Percentiles rank a stretch among this genome's conserved stretches.
phyloP scores from a whole-genome alignment of 2,888 invertebrate species.

The Melikaiella ostensackeni region DNA sequence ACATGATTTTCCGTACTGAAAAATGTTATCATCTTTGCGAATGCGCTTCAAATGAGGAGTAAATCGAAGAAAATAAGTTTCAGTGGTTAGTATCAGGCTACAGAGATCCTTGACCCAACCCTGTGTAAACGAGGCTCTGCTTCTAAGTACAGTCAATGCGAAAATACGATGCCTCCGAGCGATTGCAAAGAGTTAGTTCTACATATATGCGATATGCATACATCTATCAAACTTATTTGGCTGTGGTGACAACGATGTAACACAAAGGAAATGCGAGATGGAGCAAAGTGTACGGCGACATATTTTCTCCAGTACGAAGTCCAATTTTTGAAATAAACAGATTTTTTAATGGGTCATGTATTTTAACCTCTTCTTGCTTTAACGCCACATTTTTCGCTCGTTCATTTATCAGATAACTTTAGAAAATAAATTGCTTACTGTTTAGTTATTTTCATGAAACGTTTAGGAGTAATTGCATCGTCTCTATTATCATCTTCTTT shows the following conservation, averaged over 20 bases:
- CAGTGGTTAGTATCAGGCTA: constrained; percentile 39
- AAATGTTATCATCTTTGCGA: constrained; percentile 24
- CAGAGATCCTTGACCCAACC: constrained; percentile 45
- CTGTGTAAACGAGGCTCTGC: constrained; percentile 44
- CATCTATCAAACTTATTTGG: constrained; percentile 27
- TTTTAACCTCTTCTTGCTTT: constrained; percentile 25
- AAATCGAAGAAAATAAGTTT: constrained; percentile 43
- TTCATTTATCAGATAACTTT: constrained; percentile 14
- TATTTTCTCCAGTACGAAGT: constrained; percentile 32
- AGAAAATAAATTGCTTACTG: background rate
- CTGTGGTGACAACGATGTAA: constrained; percentile 26
- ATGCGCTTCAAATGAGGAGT: constrained; percentile 14
- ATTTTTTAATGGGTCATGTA: constrained; percentile 34
- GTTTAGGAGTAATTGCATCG: background rate
- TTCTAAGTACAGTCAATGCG: constrained; percentile 35
- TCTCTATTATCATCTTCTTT: background rate
- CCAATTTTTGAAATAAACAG: constrained; percentile 35
- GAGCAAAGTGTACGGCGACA: constrained; percentile 32
- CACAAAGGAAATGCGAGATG: constrained; percentile 33
- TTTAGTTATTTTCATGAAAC: background rate
- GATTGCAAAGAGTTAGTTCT: constrained; percentile 36
- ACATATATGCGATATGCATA: constrained; percentile 29
- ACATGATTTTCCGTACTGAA: constrained; percentile 16
- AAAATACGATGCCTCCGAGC: constrained; percentile 30
- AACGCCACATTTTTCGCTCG: constrained; percentile 7